Base-by-base conservation (phyloP, 35 echinoderm and acorn worm genomes). In the Apostichopus japonicus region DNA sequence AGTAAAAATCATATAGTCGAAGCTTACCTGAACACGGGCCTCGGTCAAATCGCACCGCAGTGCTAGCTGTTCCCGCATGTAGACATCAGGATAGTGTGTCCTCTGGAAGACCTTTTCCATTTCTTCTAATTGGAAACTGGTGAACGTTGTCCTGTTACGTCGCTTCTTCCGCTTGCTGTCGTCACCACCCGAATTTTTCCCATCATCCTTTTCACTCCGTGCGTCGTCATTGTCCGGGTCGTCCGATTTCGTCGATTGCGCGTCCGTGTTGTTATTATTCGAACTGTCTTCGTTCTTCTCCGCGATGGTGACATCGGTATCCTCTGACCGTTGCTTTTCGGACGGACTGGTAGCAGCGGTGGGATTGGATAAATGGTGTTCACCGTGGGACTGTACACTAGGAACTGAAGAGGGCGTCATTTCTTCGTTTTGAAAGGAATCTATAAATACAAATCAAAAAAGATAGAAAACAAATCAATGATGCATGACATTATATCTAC, bases 21-120 rank as follows among this genome's bases (percentile, higher is more conserved):
- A 56, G 72, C 97, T 93, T 83, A 99, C 97, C 97, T 99, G 97
- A 55, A 99, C 97, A 54, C 97, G 90, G 44, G 97, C 97, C 65
- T 99, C 97, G 27, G 97, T 99, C 6, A 99, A 92, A 62, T 99
- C 97, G 91, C 97, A 99, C 16, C 97, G 59, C 23, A 99, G 90
- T 14, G 97, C 97, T 16, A 99, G 75, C 65, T 99, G 97, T 77
- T 99, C 97, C 55, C 97, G 87, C 88, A 93, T 94, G 57, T 99
- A 99, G 0, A 99, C 97, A 92, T 99, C 97, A 33, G 97, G 97
- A 56, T 99, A 99, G 58, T 99, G 97, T 0, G 97, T 99, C 58
- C 93, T 96, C 78, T 99, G 97, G 78, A 99, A 99, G 0, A 99
- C 97, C 83, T 93, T 96, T 77, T 99, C 97, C 97, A 99, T 99